These are phyloP conservation scores for Antedon mediterranea DNA, from an alignment of 53 echinoderm and acorn worm genomes.

Conservation along the genomic window DNA sequence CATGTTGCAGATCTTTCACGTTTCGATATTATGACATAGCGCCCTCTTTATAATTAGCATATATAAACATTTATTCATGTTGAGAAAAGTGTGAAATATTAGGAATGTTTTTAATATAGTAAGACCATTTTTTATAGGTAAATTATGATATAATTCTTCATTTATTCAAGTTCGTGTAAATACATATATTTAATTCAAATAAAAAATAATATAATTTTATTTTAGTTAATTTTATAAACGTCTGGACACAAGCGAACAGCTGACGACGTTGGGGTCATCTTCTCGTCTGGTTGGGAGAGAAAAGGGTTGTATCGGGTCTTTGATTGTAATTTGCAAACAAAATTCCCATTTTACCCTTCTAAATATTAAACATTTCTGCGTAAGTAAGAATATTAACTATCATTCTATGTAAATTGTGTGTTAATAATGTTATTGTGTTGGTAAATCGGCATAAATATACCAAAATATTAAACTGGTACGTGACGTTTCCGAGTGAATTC, in stretches of 20 bases:
- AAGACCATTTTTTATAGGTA: too few relatives aligned
- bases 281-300: background rate
- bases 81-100: too few relatives aligned
- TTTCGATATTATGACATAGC: too few relatives aligned
- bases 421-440: background rate
- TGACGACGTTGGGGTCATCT: background rate
- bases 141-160: too few relatives aligned
- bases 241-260: background rate
- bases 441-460: background rate
- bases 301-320: background rate
- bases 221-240: background rate
- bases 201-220: background rate
- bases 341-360: background rate
- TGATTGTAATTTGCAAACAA: background rate
- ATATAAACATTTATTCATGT: too few relatives aligned
- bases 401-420: background rate
- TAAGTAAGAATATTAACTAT: background rate
- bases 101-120: too few relatives aligned
- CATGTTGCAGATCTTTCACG: too few relatives aligned
- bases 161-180: too few relatives aligned
- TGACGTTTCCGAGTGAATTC: slow-evolving; percentile 1
- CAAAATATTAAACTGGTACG: background rate
- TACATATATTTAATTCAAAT: too few relatives aligned
- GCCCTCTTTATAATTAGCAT: too few relatives aligned
- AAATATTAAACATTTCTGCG: background rate